A percentile compares a stretch with the other conserved stretches of the same genome.
Conservation (phyloP, 2,888 invertebrate genomes). For the Harpagoxenus sublaevis region DNA sequence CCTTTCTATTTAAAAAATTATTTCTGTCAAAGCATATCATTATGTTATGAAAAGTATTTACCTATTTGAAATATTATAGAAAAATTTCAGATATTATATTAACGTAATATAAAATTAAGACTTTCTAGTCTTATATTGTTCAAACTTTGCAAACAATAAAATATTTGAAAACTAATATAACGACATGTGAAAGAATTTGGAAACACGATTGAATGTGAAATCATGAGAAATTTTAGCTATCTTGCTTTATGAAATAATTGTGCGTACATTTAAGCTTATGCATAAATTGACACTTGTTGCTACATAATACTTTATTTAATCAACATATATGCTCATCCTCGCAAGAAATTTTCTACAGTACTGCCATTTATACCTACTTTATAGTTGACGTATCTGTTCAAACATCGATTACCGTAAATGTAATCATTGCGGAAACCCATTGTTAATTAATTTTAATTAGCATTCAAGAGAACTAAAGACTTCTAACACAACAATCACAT, state of each 20-base stretch:
- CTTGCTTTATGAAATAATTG: constrained; percentile 25
- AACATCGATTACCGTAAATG: constrained; percentile 31
- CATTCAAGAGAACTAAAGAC: not conserved
- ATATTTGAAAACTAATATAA: not conserved
- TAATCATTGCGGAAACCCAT: constrained; percentile 32
- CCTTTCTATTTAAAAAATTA: not conserved
- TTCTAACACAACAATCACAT: constrained; percentile 31
- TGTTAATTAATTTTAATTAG: constrained; percentile 28
- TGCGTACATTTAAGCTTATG: constrained; percentile 26
- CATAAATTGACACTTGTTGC: constrained; percentile 18
- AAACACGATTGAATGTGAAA: not conserved
- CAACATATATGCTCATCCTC: constrained; percentile 9
- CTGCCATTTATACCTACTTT: too few species aligned
- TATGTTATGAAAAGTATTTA: constrained; percentile 6
- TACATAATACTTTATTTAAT: constrained; percentile 12
- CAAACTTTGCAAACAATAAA: not conserved
- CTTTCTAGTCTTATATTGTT: not conserved
- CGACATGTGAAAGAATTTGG: not conserved
- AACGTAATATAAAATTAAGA: not conserved
- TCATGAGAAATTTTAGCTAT: not conserved
- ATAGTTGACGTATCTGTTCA: not conserved
- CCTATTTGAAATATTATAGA: not conserved
- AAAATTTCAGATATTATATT: not conserved
- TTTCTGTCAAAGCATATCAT: not conserved
- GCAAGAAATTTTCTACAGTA: not conserved